Conservation (phyloP, 1,140 invertebrate species). For the Drosophila nikananu region DNA sequence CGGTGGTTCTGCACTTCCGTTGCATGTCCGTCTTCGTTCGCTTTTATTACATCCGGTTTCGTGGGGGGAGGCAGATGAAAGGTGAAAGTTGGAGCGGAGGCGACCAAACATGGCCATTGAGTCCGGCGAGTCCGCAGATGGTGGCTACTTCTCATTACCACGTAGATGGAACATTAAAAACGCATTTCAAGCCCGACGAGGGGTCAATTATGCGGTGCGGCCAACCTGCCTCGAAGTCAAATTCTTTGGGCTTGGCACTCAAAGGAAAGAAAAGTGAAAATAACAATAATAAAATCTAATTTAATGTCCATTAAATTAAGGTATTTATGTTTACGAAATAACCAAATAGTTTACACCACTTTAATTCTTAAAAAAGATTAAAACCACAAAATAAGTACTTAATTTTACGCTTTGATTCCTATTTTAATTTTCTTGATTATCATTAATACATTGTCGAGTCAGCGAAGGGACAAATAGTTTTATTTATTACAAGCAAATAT, state of each 20-base stretch:
- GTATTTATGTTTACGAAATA: not conserved
- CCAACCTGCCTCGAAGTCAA: constrained; percentile 42
- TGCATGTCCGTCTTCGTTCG: constrained; percentile 61
- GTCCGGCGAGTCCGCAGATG: constrained; percentile 23
- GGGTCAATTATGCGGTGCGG: constrained; percentile 12
- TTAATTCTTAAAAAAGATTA: not conserved
- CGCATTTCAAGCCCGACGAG: constrained; percentile 28
- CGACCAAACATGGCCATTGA: constrained; percentile 24
- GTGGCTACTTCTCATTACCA: constrained; percentile 41
- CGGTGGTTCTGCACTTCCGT: constrained; percentile 50
- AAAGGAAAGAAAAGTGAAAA: not conserved
- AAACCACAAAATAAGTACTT: not conserved
- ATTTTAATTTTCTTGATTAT: not conserved
- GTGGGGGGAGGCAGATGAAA: not conserved
- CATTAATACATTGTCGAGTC: not conserved
- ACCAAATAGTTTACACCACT: not conserved
- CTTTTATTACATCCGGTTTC: constrained; percentile 58
- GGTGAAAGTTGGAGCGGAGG: constrained; percentile 8
- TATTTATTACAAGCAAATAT: too few species aligned
- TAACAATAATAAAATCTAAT: not conserved
- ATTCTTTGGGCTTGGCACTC: constrained; percentile 10
- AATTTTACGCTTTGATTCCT: not conserved
- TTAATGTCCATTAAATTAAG: not conserved
- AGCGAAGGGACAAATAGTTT: not conserved
- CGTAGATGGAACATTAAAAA: constrained; percentile 49